A percentile compares a stretch with the other conserved stretches of the same genome.
Evolutionary conservation across 2,888 invertebrate species (phyloP).

Genomic region (Epinotia brunnichana): DNA sequence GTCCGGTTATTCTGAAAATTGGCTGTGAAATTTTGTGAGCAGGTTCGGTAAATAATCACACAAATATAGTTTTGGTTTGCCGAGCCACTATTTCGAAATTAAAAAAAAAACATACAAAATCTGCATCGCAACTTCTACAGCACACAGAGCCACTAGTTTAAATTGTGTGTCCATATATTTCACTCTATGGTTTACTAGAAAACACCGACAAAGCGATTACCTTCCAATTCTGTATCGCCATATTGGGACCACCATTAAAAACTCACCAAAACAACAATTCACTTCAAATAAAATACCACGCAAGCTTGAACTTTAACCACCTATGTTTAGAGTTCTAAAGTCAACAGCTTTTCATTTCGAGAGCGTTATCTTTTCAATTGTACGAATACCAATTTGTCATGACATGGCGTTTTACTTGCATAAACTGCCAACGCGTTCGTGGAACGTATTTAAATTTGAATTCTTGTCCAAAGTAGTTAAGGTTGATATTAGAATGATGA

Average conservation of each 20-base stretch:
- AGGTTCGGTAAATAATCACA: no score
- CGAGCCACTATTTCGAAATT: no score
- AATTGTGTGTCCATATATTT: neutral
- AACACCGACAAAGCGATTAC: constrained; percentile 41
- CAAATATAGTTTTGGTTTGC: no score
- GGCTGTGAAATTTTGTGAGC: no score
- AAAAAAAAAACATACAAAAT: no score
- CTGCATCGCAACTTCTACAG: no score
- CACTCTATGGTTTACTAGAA: constrained; percentile 14
- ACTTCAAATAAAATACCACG: neutral
- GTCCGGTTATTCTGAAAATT: no score
- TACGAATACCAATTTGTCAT: constrained; percentile 48
- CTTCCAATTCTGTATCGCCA: constrained; percentile 34
- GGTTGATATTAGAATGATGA: neutral
- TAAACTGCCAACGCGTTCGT: neutral
- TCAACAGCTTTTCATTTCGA: constrained; percentile 1
- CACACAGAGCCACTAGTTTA: neutral
- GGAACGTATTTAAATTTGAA: neutral
- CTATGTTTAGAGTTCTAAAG: neutral
- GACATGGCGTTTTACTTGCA: constrained; percentile 28
- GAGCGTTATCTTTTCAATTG: constrained; percentile 31
- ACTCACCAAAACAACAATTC: constrained; percentile 25
- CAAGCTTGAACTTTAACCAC: constrained; percentile 14
- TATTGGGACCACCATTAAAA: constrained; percentile 36
- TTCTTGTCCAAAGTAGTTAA: neutral